A percentile compares a stretch with the other conserved stretches of the same genome.
These are phyloP conservation scores for Proterorhinus semilunaris DNA, from an alignment of 2,113 vertebrate genomes.

Conservation along the genomic window DNA sequence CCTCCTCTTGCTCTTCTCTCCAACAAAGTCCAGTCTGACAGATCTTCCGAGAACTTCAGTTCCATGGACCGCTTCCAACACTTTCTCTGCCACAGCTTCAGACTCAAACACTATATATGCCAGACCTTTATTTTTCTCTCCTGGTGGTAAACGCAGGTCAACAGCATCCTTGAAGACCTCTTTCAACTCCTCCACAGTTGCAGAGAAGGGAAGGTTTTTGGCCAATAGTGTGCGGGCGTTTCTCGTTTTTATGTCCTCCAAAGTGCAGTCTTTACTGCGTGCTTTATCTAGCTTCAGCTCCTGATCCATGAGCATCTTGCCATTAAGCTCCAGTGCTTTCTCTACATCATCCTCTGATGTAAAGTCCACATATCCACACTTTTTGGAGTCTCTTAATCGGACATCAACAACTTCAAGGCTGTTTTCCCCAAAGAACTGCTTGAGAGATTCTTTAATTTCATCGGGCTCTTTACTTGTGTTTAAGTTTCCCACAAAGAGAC, in stretches of 20 bases:
- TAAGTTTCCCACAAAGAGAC: slow-evolving; percentile 88
- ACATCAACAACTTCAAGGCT: slow-evolving; percentile 82
- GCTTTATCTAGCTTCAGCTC: slow-evolving; percentile 90
- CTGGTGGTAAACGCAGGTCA: slow-evolving; percentile 84
- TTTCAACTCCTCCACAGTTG: slow-evolving; percentile 83
- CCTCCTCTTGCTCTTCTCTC: slow-evolving; percentile 87
- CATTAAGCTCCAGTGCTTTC: slow-evolving; percentile 87
- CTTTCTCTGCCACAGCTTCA: slow-evolving; percentile 89
- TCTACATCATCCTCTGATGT: slow-evolving; percentile 85
- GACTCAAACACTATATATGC: slow-evolving; percentile 94
- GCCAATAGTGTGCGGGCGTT: slow-evolving; percentile 89
- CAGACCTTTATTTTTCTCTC: slow-evolving; percentile 86
- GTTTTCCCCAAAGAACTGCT: slow-evolving; percentile 89
- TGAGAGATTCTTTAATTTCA: slow-evolving; percentile 82
- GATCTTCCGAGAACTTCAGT: slow-evolving; percentile 88
- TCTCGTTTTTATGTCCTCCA: slow-evolving; percentile 88
- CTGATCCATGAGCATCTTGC: slow-evolving; percentile 88
- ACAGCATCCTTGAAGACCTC: slow-evolving; percentile 87
- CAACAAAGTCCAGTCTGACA: slow-evolving; percentile 87
- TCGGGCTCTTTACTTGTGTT: slow-evolving; percentile 81
- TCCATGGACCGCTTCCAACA: slow-evolving; percentile 89
- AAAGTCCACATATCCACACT: slow-evolving; percentile 94
- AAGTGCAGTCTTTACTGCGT: slow-evolving; percentile 77
- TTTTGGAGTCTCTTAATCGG: slow-evolving; percentile 86
- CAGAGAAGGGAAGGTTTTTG: slow-evolving; percentile 93